These are phyloP conservation scores for Porites cylindrica DNA, from an alignment of 92 coral and sea anemone genomes.

Conservation along the genomic window DNA sequence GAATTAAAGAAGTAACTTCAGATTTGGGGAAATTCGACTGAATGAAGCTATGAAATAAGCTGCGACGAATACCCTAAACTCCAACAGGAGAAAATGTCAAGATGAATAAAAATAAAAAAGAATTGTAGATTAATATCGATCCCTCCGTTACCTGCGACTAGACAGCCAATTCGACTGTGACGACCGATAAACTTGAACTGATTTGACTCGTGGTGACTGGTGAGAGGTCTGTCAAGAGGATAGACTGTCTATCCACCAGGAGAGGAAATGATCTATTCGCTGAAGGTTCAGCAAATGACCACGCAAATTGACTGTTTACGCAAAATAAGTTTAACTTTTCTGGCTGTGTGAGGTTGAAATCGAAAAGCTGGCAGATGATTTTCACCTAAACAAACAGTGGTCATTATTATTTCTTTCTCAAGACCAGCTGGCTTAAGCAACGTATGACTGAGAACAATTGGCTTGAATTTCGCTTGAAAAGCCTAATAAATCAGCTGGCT, in stretches of 20 bases:
- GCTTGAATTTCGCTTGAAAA: constrained; percentile 2
- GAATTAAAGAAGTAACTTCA: too few relatives aligned
- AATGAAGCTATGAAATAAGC: too few relatives aligned
- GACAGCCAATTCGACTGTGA: neutral
- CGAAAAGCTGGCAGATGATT: neutral
- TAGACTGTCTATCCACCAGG: too few relatives aligned
- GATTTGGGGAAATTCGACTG: too few relatives aligned
- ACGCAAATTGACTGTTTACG: neutral
- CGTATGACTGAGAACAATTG: neutral
- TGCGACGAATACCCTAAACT: too few relatives aligned
- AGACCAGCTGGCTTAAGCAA: constrained; percentile 9
- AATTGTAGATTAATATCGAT: too few relatives aligned
- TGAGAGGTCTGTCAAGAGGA: too few relatives aligned
- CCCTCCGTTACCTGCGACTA: neutral
- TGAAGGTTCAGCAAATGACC: neutral
- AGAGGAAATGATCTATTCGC: neutral
- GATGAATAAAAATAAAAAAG: neutral
- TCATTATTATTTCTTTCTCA: neutral
- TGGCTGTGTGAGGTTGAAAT: neutral
- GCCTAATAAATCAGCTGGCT: neutral
- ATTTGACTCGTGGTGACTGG: too few relatives aligned
- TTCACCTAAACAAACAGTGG: constrained; percentile 7
- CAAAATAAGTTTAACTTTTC: neutral
- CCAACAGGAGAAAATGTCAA: too few relatives aligned
- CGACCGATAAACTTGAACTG: neutral